Conservation (phyloP, 2,797 vertebrate species). For the Xerus rutilus region DNA sequence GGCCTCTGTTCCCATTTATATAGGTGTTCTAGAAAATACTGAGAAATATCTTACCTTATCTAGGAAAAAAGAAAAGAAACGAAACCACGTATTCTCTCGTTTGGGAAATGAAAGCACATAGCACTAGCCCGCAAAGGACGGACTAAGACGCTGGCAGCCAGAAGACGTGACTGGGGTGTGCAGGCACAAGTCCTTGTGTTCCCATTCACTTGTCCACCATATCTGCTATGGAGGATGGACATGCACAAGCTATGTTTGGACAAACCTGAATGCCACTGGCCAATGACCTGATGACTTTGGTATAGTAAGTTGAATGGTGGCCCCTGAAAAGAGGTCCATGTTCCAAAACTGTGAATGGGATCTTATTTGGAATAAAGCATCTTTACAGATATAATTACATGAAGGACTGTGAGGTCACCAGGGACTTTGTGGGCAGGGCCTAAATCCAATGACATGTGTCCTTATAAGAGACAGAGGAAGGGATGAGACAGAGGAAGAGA, state of each 20-base stretch:
- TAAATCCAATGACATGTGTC: neutral
- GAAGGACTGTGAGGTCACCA: neutral
- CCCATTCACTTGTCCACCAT: neutral
- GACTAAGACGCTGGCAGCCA: neutral
- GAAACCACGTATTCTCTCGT: neutral
- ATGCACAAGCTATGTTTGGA: neutral
- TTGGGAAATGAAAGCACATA: neutral
- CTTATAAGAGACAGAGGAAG: neutral
- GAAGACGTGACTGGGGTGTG: neutral
- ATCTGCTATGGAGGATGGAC: neutral
- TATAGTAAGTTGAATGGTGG: neutral
- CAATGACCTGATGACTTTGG: neutral
- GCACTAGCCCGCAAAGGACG: neutral
- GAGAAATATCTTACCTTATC: neutral
- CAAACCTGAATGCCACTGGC: neutral
- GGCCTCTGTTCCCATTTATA: neutral
- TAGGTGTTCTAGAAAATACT: neutral
- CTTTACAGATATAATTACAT: neutral
- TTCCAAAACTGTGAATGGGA: neutral
- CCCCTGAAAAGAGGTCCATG: neutral
- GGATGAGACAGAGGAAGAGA: neutral
- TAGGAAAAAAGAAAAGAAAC: neutral
- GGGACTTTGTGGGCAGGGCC: neutral
- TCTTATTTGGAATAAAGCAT: neutral
- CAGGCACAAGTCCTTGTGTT: neutral